Conservation (phyloP, 1,140 invertebrate genomes). For the Brachionus koreanus region DNA sequence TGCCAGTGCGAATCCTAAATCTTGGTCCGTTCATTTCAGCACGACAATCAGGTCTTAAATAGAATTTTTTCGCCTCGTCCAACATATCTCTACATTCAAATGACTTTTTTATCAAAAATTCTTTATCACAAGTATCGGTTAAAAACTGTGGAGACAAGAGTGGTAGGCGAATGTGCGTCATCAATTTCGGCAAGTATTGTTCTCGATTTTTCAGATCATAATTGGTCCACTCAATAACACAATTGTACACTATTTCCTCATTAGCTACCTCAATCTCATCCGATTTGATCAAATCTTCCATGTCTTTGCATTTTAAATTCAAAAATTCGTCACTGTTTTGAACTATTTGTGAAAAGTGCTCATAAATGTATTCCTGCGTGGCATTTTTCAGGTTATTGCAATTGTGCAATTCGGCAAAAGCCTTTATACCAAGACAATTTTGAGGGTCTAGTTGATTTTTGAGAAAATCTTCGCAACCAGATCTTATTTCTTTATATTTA, state of each 20-base stretch:
- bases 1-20: conserved; percentile 58
- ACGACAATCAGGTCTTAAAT: conserved; percentile 84
- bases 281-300: conserved; percentile 52
- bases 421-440: conserved; percentile 92
- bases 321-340: conserved; percentile 79
- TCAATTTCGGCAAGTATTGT: conserved; percentile 81
- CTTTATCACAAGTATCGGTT: conserved; percentile 91
- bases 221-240: conserved; percentile 75
- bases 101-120: conserved; percentile 87
- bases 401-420: conserved; percentile 96
- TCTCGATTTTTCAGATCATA: conserved; percentile 87
- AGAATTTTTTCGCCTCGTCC: conserved; percentile 96
- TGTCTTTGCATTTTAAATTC: conserved; percentile 50
- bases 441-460: conserved; percentile 74
- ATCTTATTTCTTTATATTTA: conserved; percentile 52
- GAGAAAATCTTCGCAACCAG: conserved; percentile 51
- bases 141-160: conserved; percentile 92
- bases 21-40: conserved; percentile 44
- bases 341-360: conserved; percentile 94
- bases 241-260: conserved; percentile 69
- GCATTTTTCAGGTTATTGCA: conserved; percentile 87
- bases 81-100: conserved; percentile 91
- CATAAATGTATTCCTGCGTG: conserved; percentile 95
- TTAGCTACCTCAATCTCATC: conserved; percentile 64
- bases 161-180: conserved; percentile 87